phyloP scores from a whole-genome alignment of 2,888 invertebrate genomes.

The Baccha elongata region DNA sequence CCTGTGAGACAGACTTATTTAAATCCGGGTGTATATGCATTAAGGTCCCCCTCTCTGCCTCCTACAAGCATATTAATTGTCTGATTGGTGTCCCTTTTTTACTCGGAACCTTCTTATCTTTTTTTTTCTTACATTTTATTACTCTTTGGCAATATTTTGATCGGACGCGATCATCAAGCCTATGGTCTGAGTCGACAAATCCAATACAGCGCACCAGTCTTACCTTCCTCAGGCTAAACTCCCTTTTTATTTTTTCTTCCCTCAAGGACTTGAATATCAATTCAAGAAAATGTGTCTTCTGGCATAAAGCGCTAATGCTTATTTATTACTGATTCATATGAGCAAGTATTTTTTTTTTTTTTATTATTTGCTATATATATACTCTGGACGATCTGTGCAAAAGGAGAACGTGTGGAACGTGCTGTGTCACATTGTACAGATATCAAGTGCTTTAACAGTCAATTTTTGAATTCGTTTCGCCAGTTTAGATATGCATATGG shows the following conservation, averaged over 20 bases:
- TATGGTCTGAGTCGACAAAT: constrained; percentile 48
- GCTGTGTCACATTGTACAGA: constrained; percentile 67
- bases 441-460: constrained; percentile 71
- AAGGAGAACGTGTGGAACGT: constrained; percentile 30
- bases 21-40: not conserved
- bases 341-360: constrained; percentile 35
- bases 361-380: not conserved
- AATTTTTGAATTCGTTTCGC: constrained; percentile 58
- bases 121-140: constrained; percentile 32
- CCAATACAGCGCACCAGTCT: constrained; percentile 38
- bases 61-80: constrained; percentile 56
- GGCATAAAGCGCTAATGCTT: constrained; percentile 76
- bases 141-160: constrained; percentile 69
- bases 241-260: no score
- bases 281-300: constrained; percentile 74
- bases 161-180: constrained; percentile 65
- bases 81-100: constrained; percentile 45
- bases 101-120: not conserved
- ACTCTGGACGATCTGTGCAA: not conserved
- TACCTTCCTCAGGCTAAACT: not conserved
- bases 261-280: constrained; percentile 39
- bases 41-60: not conserved
- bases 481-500: constrained; percentile 69
- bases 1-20: not conserved
- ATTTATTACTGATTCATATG: constrained; percentile 75